Conservation (phyloP, 2,888 invertebrate genomes). For the Scrobipalpa costella region DNA sequence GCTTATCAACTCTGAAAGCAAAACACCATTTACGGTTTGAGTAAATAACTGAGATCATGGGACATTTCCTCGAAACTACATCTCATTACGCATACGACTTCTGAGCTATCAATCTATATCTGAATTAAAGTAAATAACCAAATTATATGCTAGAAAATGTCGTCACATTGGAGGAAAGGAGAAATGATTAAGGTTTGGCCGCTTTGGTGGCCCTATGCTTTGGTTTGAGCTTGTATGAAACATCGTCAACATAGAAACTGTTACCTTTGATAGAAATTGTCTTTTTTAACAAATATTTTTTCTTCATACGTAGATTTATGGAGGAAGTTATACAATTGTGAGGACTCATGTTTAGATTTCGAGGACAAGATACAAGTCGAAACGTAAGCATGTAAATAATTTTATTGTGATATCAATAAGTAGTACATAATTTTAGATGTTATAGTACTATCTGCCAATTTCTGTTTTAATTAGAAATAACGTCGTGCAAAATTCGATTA, state of each 20-base stretch:
- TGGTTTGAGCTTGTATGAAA: neutral
- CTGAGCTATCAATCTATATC: slow-evolving; percentile 49
- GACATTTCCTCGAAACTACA: slow-evolving; percentile 42
- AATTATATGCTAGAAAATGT: slow-evolving; percentile 43
- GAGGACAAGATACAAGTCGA: no score
- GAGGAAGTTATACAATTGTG: no score
- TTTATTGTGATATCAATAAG: neutral
- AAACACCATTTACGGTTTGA: slow-evolving; percentile 33
- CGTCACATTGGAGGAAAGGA: slow-evolving; percentile 27
- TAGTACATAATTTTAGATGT: neutral
- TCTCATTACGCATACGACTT: slow-evolving; percentile 37
- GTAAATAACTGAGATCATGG: slow-evolving; percentile 42
- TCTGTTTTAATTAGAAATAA: neutral
- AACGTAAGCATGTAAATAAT: neutral
- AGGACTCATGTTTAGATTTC: no score
- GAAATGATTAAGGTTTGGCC: neutral
- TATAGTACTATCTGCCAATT: neutral
- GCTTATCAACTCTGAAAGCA: slow-evolving; percentile 26
- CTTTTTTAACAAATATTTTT: no score
- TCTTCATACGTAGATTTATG: no score
- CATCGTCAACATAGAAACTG: no score
- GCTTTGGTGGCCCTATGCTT: neutral
- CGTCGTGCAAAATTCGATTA: neutral
- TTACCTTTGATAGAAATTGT: no score
- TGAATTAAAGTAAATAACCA: slow-evolving; percentile 55